Percentiles rank a stretch among this genome's conserved stretches.
Evolutionary conservation across 2,113 vertebrate species (phyloP).

Genomic region (Anarrhichthys ocellatus): DNA sequence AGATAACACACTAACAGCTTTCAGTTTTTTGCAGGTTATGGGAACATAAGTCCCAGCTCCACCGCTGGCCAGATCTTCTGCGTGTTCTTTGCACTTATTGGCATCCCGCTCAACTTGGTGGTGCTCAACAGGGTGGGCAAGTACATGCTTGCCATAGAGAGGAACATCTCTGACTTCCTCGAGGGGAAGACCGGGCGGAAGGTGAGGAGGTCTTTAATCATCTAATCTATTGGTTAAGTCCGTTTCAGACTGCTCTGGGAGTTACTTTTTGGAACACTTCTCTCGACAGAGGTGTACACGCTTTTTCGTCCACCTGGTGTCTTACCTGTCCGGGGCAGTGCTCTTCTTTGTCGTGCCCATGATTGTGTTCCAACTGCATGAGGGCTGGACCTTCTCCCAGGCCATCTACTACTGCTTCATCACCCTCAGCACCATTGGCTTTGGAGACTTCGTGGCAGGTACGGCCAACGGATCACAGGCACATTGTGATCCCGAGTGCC

Average conservation of each 20-base stretch:
- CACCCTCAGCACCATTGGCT: conserved; percentile 94
- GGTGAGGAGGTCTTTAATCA: conserved; percentile 64
- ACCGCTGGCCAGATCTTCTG: conserved; percentile 88
- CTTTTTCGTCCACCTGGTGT: conserved; percentile 83
- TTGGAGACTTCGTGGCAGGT: conserved; percentile 93
- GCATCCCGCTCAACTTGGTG: conserved; percentile 92
- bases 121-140: conserved; percentile 90
- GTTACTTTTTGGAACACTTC: not conserved
- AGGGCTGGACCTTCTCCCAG: conserved; percentile 89
- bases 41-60: conserved; percentile 89
- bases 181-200: conserved; percentile 62
- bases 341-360: conserved; percentile 91
- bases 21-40: conserved; percentile 85
- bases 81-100: conserved; percentile 90
- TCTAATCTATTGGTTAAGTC: not conserved
- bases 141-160: conserved; percentile 85
- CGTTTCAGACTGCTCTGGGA: not conserved
- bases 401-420: conserved; percentile 94
- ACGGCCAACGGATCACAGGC: conserved; percentile 29
- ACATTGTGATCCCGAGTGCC: not conserved
- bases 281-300: conserved; percentile 77
- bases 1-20: conserved; percentile 11
- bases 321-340: conserved; percentile 80
- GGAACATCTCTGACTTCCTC: conserved; percentile 73
- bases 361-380: conserved; percentile 85